phyloP scores from a whole-genome alignment of 2,797 vertebrate species.

The Prunella strophiata region DNA sequence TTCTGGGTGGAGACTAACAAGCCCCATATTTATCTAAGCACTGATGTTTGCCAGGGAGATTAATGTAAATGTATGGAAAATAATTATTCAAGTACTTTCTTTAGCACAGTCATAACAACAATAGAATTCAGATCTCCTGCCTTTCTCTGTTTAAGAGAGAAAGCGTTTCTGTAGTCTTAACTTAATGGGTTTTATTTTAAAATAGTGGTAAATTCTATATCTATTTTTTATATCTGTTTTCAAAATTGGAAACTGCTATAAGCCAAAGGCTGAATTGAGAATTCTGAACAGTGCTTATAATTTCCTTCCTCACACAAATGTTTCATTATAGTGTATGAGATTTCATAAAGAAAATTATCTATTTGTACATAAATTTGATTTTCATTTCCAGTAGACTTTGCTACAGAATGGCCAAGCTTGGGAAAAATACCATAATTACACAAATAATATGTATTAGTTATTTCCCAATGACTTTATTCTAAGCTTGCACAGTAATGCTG shows the following conservation, averaged over 20 bases:
- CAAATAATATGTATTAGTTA: conserved; percentile 2
- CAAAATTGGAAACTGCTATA: background rate
- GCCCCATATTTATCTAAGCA: background rate
- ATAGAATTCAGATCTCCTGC: background rate
- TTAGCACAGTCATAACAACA: background rate
- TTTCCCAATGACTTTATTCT: conserved; percentile 17
- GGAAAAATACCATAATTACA: conserved; percentile 23
- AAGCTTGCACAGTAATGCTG: background rate
- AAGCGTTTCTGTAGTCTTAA: background rate
- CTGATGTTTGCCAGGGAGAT: background rate
- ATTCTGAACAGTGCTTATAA: background rate
- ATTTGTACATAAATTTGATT: conserved; percentile 39
- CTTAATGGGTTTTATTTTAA: background rate
- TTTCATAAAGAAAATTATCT: background rate
- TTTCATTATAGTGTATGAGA: background rate
- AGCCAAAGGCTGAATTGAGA: background rate
- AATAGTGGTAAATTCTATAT: background rate
- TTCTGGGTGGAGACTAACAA: background rate
- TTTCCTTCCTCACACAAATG: background rate
- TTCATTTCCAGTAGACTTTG: conserved; percentile 21
- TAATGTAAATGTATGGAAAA: background rate
- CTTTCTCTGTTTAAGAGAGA: background rate
- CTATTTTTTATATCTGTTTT: background rate
- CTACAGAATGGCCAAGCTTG: background rate
- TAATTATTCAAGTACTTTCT: background rate